These are phyloP conservation scores for Saxicola maurus DNA, from an alignment of 2,797 vertebrate species.

Conservation along the genomic window DNA sequence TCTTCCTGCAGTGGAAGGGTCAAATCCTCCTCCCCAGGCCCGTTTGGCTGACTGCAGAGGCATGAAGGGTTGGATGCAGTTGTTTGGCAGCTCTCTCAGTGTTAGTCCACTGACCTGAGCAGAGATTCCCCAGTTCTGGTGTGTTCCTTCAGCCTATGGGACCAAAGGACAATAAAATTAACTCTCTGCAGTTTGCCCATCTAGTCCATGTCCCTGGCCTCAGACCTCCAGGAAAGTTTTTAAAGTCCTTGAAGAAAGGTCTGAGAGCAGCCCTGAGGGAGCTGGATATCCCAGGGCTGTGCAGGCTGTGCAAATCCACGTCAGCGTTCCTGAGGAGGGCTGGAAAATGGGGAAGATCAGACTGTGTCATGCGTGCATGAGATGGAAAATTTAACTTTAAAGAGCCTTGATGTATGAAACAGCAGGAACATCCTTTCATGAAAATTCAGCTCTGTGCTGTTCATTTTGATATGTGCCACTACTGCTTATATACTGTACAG, in stretches of 20 bases:
- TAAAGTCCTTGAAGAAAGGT: not conserved
- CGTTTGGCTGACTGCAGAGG: not conserved
- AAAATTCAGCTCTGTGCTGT: not conserved
- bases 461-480: not conserved
- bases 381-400: not conserved
- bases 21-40: not conserved
- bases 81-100: not conserved
- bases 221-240: not conserved
- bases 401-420: not conserved
- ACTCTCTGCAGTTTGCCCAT: not conserved
- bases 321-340: not conserved
- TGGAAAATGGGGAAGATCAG: not conserved
- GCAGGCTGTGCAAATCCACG: not conserved
- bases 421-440: not conserved
- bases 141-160: not conserved
- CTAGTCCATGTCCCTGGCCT: not conserved
- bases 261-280: not conserved
- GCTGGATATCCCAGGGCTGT: too few species aligned
- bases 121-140: not conserved
- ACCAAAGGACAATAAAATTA: not conserved
- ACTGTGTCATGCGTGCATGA: not conserved
- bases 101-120: not conserved
- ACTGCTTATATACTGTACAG: not conserved
- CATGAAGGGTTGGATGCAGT: not conserved
- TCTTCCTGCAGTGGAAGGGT: not conserved